A percentile compares a stretch with the other conserved stretches of the same genome.
Evolutionary conservation across 2,797 vertebrate genomes (phyloP).

Genomic region (Columba guinea): DNA sequence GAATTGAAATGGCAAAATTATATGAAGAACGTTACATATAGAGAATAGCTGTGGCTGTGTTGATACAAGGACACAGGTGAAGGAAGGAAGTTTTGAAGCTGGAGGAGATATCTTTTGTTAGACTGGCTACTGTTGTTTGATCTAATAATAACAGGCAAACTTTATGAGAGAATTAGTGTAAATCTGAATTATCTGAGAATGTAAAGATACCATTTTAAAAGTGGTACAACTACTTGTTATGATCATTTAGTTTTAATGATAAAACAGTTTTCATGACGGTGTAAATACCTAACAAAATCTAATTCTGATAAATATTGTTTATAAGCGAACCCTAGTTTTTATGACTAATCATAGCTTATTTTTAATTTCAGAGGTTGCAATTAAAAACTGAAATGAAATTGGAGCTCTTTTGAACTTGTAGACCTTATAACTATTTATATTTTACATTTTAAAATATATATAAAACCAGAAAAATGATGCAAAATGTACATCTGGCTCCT

Average conservation of each 20-base stretch:
- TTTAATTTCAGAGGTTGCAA: not conserved
- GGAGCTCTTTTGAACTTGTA: not conserved
- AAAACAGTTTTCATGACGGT: not conserved
- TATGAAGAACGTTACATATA: not conserved
- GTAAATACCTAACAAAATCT: not conserved
- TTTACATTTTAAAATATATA: not conserved
- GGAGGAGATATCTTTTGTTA: not conserved
- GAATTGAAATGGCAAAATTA: not conserved
- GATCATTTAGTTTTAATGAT: not conserved
- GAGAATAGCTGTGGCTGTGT: not conserved
- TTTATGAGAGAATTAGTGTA: not conserved
- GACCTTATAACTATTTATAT: not conserved
- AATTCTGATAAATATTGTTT: not conserved
- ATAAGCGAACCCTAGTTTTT: not conserved
- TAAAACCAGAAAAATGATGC: conserved; percentile 83
- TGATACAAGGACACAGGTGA: not conserved
- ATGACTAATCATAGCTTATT: not conserved
- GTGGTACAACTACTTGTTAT: not conserved
- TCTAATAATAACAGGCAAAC: not conserved
- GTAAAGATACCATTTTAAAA: not conserved
- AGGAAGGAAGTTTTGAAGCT: not conserved
- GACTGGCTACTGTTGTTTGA: not conserved
- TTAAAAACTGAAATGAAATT: not conserved
- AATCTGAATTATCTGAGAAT: not conserved
- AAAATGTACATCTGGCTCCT: conserved; percentile 85